These are phyloP conservation scores for Smittia sp. DNA, from an alignment of 2,888 invertebrate genomes.

Conservation along the genomic window DNA sequence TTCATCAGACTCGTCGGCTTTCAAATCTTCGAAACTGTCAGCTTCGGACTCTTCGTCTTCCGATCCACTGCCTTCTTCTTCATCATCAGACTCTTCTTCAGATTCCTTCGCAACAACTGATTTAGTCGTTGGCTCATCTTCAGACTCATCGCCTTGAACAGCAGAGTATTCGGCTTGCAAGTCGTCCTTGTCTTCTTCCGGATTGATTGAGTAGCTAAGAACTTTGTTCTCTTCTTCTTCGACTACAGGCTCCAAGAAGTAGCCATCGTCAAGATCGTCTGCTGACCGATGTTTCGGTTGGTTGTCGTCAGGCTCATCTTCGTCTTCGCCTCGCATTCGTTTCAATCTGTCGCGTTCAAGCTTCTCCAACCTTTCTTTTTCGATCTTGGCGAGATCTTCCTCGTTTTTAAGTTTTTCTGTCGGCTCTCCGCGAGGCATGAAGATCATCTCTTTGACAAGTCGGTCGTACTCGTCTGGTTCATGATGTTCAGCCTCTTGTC, in stretches of 20 bases:
- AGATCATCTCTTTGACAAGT: slow-evolving; percentile 73
- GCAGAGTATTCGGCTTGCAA: slow-evolving; percentile 45
- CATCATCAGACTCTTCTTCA: slow-evolving; percentile 47
- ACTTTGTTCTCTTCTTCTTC: slow-evolving; percentile 45
- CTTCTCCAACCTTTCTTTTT: slow-evolving; percentile 71
- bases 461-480: slow-evolving; percentile 75
- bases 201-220: slow-evolving; percentile 42
- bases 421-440: slow-evolving; percentile 76
- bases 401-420: slow-evolving; percentile 77
- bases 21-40: slow-evolving; percentile 51
- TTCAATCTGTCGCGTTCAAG: slow-evolving; percentile 73
- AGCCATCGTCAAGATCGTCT: slow-evolving; percentile 85
- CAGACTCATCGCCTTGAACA: slow-evolving; percentile 45
- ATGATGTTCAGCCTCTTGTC: slow-evolving; percentile 49
- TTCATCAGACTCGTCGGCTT: slow-evolving; percentile 45
- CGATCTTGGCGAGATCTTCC: slow-evolving; percentile 77
- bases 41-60: slow-evolving; percentile 50
- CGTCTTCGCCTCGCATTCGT: slow-evolving; percentile 71
- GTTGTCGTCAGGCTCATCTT: slow-evolving; percentile 49
- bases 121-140: slow-evolving; percentile 44
- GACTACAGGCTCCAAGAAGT: slow-evolving; percentile 59
- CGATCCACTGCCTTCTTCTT: slow-evolving; percentile 44
- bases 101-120: slow-evolving; percentile 45
- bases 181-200: slow-evolving; percentile 45
- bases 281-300: slow-evolving; percentile 68